Evolutionary conservation across 2,113 vertebrate species (phyloP).

Genomic region (Centropristis striata): DNA sequence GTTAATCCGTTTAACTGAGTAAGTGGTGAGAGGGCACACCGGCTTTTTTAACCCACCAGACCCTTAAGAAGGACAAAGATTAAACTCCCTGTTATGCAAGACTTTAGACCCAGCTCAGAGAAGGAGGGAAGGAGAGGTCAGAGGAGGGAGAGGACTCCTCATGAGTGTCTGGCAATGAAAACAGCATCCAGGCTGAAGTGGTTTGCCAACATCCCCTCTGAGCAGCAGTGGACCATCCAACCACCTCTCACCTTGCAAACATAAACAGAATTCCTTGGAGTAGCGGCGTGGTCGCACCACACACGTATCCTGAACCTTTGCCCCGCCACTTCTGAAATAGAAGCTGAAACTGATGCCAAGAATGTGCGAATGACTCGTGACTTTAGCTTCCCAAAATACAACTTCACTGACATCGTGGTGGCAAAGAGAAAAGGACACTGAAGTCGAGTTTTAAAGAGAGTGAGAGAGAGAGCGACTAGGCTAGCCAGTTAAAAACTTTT

Average conservation of each 20-base stretch:
- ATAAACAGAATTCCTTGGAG: constrained; percentile 55
- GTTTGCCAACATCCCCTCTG: constrained; percentile 31
- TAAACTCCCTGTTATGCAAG: constrained; percentile 71
- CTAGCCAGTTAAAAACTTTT: constrained; percentile 32
- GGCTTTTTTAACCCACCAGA: constrained; percentile 46
- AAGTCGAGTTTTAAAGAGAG: not conserved
- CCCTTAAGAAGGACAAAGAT: constrained; percentile 66
- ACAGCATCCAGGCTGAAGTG: constrained; percentile 20
- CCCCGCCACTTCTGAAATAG: constrained; percentile 60
- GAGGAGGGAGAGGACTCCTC: not conserved
- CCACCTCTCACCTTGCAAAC: constrained; percentile 46
- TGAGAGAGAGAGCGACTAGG: not conserved
- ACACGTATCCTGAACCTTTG: constrained; percentile 16
- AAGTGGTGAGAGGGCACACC: constrained; percentile 40
- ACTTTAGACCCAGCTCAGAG: constrained; percentile 22
- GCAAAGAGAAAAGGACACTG: constrained; percentile 24
- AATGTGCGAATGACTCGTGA: constrained; percentile 62
- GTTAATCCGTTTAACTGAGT: constrained; percentile 64
- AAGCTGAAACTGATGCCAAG: constrained; percentile 32
- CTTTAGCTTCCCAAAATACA: constrained; percentile 71
- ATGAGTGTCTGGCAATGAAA: constrained; percentile 37
- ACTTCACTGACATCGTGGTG: constrained; percentile 30
- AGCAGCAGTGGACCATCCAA: constrained; percentile 29
- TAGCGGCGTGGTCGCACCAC: not conserved
- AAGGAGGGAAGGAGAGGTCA: constrained; percentile 21